phyloP scores from a whole-genome alignment of 2,888 invertebrate species.

The Pemphredon lugubris region DNA sequence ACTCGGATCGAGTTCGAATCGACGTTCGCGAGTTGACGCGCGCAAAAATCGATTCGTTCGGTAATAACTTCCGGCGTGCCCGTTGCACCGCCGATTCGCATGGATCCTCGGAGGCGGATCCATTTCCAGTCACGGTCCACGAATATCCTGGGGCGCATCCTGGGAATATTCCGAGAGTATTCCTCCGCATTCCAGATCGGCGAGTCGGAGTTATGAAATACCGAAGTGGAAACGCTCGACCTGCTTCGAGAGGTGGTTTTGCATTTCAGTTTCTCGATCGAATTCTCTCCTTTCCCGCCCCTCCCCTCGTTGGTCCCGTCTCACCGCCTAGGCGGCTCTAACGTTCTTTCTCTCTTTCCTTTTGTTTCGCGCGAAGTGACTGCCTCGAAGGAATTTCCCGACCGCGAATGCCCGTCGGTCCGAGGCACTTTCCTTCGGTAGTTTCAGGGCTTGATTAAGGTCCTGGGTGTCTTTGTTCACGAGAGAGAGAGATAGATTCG shows the following conservation, averaged over 20 bases:
- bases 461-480: too few relatives aligned
- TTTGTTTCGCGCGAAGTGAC: conserved; percentile 39
- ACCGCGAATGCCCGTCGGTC: conserved; percentile 6
- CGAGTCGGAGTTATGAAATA: conserved; percentile 69
- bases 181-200: conserved; percentile 51
- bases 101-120: conserved; percentile 13
- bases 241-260: conserved; percentile 68
- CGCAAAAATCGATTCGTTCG: background rate
- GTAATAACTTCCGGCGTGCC: conserved; percentile 1
- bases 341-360: background rate
- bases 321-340: background rate
- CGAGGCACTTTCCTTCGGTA: conserved; percentile 25
- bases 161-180: conserved; percentile 52
- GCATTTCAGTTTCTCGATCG: conserved; percentile 65
- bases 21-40: too few relatives aligned
- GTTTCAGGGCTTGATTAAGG: too few relatives aligned
- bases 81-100: background rate
- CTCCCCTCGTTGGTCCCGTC: conserved; percentile 12
- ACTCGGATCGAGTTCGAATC: too few relatives aligned
- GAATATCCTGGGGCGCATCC: conserved; percentile 34
- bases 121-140: conserved; percentile 17
- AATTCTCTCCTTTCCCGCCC: conserved; percentile 46
- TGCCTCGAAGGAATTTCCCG: conserved; percentile 50
- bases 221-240: conserved; percentile 65
- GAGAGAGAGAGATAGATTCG: too few relatives aligned